phyloP scores from a whole-genome alignment of 92 coral and sea anemone genomes.

The Chrysogorgia sp. region DNA sequence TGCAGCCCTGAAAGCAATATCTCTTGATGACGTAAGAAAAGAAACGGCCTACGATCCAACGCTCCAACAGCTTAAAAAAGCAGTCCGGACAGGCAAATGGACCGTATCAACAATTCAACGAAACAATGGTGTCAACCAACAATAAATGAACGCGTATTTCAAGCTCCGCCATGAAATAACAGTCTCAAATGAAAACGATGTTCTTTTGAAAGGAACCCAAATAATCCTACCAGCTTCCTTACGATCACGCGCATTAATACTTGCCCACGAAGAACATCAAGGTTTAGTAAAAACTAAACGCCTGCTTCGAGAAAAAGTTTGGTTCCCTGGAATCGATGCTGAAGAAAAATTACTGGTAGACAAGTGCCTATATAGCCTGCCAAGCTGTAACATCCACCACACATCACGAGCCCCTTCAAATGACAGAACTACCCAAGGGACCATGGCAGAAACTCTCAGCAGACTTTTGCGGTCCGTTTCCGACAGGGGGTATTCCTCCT shows the following conservation, averaged over 20 bases:
- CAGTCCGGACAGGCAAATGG: neutral
- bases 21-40: neutral
- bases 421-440: constrained; percentile 12
- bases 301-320: no score
- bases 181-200: constrained; percentile 6
- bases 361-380: neutral
- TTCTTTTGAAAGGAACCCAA: constrained; percentile 11
- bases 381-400: constrained; percentile 9
- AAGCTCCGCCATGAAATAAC: constrained; percentile 23
- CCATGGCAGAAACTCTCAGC: constrained; percentile 14
- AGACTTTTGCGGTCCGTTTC: constrained; percentile 7
- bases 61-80: neutral
- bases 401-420: constrained; percentile 15
- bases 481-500: neutral
- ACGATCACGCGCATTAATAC: constrained; percentile 1
- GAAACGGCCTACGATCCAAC: constrained; percentile 5
- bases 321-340: constrained; percentile 5
- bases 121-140: neutral
- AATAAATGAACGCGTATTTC: neutral
- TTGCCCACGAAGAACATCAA: neutral
- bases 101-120: neutral
- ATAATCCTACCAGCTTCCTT: constrained; percentile 22
- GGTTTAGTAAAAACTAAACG: neutral
- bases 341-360: neutral
- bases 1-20: constrained; percentile 7